Evolutionary conservation across 2,113 vertebrate species (phyloP).

Genomic region (Apodemus sylvaticus): DNA sequence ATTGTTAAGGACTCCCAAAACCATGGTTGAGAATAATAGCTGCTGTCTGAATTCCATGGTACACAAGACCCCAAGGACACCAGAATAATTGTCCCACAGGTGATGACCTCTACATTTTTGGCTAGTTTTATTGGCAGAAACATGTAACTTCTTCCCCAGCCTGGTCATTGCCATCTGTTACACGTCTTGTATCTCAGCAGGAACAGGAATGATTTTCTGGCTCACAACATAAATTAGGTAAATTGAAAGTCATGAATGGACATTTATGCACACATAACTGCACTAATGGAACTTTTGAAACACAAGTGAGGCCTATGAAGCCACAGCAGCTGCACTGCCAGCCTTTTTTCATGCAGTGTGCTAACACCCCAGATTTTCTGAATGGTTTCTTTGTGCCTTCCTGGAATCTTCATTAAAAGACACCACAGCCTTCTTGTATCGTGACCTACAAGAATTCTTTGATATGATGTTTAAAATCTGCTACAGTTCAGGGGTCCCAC

Average conservation of each 20-base stretch:
- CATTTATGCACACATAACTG: background rate
- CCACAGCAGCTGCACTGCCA: background rate
- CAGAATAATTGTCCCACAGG: conserved; percentile 49
- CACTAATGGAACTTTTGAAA: background rate
- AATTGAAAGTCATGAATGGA: conserved; percentile 15
- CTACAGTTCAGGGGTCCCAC: background rate
- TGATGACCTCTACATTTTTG: conserved; percentile 70
- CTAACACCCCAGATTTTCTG: background rate
- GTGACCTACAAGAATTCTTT: background rate
- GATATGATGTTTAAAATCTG: background rate
- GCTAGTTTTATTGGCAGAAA: conserved; percentile 75
- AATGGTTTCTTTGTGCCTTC: background rate
- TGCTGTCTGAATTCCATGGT: background rate
- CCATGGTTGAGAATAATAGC: background rate
- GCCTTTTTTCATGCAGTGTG: background rate
- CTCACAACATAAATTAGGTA: conserved; percentile 46
- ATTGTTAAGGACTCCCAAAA: background rate
- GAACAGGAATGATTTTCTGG: conserved; percentile 46
- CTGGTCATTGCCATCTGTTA: conserved; percentile 67
- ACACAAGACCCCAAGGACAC: conserved; percentile 59
- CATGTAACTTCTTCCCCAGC: conserved; percentile 13
- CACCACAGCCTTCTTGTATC: background rate
- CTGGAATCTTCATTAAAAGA: background rate
- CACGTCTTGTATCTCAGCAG: conserved; percentile 21
- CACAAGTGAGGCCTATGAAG: background rate